Conservation (phyloP, 2,113 vertebrate genomes). For the Pelecanoides urinatrix region DNA sequence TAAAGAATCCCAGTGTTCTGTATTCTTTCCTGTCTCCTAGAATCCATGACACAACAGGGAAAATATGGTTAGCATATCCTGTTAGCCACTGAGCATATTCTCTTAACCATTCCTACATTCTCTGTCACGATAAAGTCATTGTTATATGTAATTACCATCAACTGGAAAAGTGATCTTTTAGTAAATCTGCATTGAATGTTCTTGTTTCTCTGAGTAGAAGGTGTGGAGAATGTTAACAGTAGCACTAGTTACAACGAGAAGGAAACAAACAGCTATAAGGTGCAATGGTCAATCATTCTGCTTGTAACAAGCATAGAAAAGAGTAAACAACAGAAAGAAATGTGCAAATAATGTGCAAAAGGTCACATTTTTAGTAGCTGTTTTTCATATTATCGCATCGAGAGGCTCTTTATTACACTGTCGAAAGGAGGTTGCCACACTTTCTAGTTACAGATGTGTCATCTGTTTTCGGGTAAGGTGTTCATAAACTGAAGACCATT, state of each 20-base stretch:
- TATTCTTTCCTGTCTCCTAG: conserved; percentile 58
- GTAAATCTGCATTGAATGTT: conserved; percentile 20
- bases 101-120: not conserved
- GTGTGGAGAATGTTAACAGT: not conserved
- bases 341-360: not conserved
- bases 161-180: conserved; percentile 29
- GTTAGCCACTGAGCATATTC: not conserved
- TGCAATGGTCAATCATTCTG: not conserved
- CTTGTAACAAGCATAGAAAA: not conserved
- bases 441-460: not conserved
- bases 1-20: conserved; percentile 56
- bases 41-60: conserved; percentile 9
- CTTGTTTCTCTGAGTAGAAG: not conserved
- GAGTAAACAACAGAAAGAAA: not conserved
- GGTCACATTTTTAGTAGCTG: not conserved
- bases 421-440: not conserved
- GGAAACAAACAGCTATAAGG: not conserved
- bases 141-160: not conserved
- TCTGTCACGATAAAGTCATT: not conserved
- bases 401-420: not conserved
- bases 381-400: not conserved
- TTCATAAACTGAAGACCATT: conserved; percentile 21
- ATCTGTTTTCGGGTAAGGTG: conserved; percentile 18
- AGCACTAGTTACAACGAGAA: not conserved
- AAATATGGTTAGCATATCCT: not conserved